Base-by-base conservation (phyloP, 2,797 vertebrate species). In the Triplophysa bombifrons region DNA sequence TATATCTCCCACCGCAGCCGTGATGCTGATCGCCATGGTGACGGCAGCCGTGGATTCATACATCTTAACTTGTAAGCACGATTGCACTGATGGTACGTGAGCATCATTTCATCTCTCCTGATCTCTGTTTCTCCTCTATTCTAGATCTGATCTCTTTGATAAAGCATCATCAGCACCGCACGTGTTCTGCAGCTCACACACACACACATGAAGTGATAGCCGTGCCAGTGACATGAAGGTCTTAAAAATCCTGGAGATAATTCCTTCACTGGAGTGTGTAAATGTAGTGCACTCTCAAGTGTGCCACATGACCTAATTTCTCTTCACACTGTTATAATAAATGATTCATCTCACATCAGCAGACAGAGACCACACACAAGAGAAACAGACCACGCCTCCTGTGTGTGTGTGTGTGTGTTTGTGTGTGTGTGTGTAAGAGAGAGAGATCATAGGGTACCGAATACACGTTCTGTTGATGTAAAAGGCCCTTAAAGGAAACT, bases 281-380 rank as follows among this genome's bases (percentile, higher is more conserved):
- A 90, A 87, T 89, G 91, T 63, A 86, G 87, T 88, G 89, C 85
- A 88, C 80, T 82, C 84, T 88, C 81, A 75, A 84, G 86, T 73
- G 73, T 88, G 89, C 86, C 90, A 91, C 90, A 88, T 90, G 91
- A 92, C 92, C 91, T 89, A 93, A 91, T 93, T 92, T 83, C 83
- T 78, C 84, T 87, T 91, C 89, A 91, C 87, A 87, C 88, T 89
- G 86, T 84, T 77, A 83, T 85, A 82, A 90, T 92, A 87, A 93
- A 94, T 92, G 87, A 93, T 93, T 92, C 86, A 92, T 93, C 86
- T 91, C 81, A 87, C 90, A 80, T 85, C 89, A 91, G 84, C 87
- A 88, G 90, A 91, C 91, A 86, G 89, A 85, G 89, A 87, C 34
- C 38, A 60, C 13, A 84, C 53, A 53, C 51, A 61, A 34, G 61